These are phyloP conservation scores for Dendrolimus kikuchii DNA, from an alignment of 1,140 invertebrate species.

Conservation along the genomic window DNA sequence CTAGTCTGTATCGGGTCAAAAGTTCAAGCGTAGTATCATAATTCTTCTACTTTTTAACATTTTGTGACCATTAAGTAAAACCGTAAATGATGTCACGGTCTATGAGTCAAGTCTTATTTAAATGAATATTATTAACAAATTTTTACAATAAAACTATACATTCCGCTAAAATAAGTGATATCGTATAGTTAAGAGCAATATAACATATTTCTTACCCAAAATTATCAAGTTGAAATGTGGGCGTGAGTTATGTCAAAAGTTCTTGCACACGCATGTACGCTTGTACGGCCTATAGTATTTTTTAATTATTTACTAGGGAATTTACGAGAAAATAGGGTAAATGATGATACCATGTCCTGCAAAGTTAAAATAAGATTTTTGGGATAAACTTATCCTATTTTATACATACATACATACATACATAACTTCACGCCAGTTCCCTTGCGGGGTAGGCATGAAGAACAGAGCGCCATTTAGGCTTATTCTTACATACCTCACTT, in stretches of 20 bases:
- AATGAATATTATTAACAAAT: slow-evolving; percentile 42
- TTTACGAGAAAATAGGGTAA: too few relatives aligned
- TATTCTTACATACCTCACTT: too few relatives aligned
- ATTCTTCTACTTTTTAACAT: slow-evolving; percentile 57
- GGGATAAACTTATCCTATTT: too few relatives aligned
- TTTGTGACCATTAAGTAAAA: slow-evolving; percentile 50
- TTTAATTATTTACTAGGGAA: too few relatives aligned
- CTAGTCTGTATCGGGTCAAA: slow-evolving; percentile 46
- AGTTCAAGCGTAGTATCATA: slow-evolving; percentile 61
- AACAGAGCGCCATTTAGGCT: too few relatives aligned
- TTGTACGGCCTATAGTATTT: not conserved
- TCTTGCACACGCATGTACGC: slow-evolving; percentile 8
- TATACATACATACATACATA: too few relatives aligned
- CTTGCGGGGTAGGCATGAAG: too few relatives aligned
- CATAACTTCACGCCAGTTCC: too few relatives aligned
- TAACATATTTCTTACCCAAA: slow-evolving; percentile 13
- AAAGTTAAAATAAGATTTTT: too few relatives aligned
- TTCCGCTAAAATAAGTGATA: slow-evolving; percentile 6
- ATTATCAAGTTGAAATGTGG: slow-evolving; percentile 19
- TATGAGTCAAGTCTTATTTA: slow-evolving; percentile 52
- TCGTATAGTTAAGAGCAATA: not conserved
- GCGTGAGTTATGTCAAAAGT: slow-evolving; percentile 11
- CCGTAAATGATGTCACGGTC: slow-evolving; percentile 62
- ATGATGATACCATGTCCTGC: too few relatives aligned
- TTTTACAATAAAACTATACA: slow-evolving; percentile 36